Evolutionary conservation across 2,113 vertebrate species (phyloP), one percentile per base, ranked within the genome.

Genomic region (Sinosuthora webbiana): DNA sequence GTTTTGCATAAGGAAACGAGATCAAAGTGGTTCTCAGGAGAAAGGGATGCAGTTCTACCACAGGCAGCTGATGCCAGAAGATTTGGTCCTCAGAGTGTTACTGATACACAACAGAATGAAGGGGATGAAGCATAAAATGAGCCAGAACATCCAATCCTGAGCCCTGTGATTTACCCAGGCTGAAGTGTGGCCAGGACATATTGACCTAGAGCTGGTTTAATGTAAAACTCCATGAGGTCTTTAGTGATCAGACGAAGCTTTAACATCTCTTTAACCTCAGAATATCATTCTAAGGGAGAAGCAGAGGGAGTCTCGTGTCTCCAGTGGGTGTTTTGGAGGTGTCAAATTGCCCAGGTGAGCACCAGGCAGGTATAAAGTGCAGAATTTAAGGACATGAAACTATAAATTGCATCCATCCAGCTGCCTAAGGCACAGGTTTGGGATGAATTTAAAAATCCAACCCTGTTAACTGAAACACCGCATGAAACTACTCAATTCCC

Each of bases 381-480:
- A 62, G 30, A 8, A 7, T 33, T 64, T n/a, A 41, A 59, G 35
- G 37, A 50, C 63, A 35, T 3, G 25, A 28, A 76, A 83, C 83
- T 79, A 88, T 81, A 93, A 92, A 94, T 50, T 88, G 50, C 59
- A 95, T 88, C 85, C 88, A 86, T 65, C 69, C 95, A 86, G 73
- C 41, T 94, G 67, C 63, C 90, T 74, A 90, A 80, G 69, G 76
- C 92, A 86, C 75, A 73, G n/a, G 11, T 83, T 63, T 69, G 80
- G 41, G 59, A 37, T 13, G 31, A 63, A 44, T 49, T 85, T 24
- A 33, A 76, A 52, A 83, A 39, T 42, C 20, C 17, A 21, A 39
- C 15, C 15, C 69, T 28, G 16, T 31, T 60, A 71, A 77, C 15
- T 41, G 44, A 78, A 67, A 20, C 25, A 30, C n/a, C 35, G 11